A percentile compares a stretch with the other conserved stretches of the same genome.
These are phyloP conservation scores for Frieseomelitta varia DNA, from an alignment of 1,140 invertebrate genomes.

Conservation along the genomic window DNA sequence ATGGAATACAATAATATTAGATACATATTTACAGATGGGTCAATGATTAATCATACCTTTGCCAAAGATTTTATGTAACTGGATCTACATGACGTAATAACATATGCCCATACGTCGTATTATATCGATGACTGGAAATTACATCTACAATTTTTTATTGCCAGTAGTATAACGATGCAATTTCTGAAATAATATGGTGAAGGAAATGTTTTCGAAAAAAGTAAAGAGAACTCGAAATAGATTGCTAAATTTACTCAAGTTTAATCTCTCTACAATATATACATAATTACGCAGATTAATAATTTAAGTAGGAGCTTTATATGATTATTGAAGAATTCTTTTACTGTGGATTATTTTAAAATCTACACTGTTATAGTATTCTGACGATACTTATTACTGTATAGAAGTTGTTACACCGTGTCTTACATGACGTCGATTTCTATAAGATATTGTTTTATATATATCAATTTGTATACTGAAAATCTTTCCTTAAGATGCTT, in stretches of 20 bases:
- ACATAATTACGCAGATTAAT: background rate
- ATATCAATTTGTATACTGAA: slow-evolving; percentile 37
- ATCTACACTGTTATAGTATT: slow-evolving; percentile 16
- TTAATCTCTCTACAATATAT: background rate
- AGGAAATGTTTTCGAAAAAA: background rate
- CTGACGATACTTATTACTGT: slow-evolving; percentile 23
- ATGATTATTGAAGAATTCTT: background rate
- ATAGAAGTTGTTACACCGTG: slow-evolving; percentile 42
- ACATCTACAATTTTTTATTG: slow-evolving; percentile 23
- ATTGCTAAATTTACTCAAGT: background rate
- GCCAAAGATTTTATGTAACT: slow-evolving; percentile 78
- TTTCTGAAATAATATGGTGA: slow-evolving; percentile 27
- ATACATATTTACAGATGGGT: slow-evolving; percentile 68
- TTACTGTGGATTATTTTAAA: slow-evolving; percentile 19
- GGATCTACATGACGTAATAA: slow-evolving; percentile 60
- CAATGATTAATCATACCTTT: slow-evolving; percentile 71
- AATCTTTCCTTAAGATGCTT: slow-evolving; percentile 16
- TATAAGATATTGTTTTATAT: slow-evolving; percentile 36
- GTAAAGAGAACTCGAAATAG: slow-evolving; percentile 1
- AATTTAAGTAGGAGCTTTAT: background rate
- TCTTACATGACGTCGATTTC: slow-evolving; percentile 26
- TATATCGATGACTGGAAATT: slow-evolving; percentile 33
- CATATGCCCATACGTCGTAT: slow-evolving; percentile 8
- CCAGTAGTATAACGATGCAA: slow-evolving; percentile 45
- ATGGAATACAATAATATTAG: slow-evolving; percentile 62